Evolutionary conservation across 1,140 invertebrate genomes (phyloP), one percentile per base, ranked within the genome.

Genomic region (Trichonephila clavipes): DNA sequence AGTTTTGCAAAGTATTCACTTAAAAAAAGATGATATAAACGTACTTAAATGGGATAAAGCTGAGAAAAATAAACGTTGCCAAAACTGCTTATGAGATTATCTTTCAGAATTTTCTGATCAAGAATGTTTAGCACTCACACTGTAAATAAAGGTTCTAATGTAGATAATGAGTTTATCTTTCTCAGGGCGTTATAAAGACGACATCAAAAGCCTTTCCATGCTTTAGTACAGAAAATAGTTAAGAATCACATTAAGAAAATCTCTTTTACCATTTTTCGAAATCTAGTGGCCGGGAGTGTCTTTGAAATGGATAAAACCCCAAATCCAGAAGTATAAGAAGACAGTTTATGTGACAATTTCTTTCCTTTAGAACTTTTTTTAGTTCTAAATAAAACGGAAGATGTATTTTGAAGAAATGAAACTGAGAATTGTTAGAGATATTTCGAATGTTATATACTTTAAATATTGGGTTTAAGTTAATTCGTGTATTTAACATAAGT

Each of bases 241-340:
- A 77, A 64, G 72, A 34, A 77, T 77, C 72, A 14, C 72, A 77
- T 77, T 77, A 77, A 77, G 28, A 77, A 77, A 34, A 77, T 77
- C 72, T 77, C 72, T 40, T 40, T 28, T 19, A 28, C 28, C 72
- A 40, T 77, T 34, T 77, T 14, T 5, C 18, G 34, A 77, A 77
- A 77, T 77, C 72, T 77, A 16, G 12, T 77, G 34, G 2, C 28
- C 4, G 0, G 34, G 3, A 77, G 14, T 6, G 28, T 3, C 28
- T 40, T 28, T 16, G 34, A 34, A 28, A 77, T 18, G 72, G 34
- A 77, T 77, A 77, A 40, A 77, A 40, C 72, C 16, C 34, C 72
- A 77, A 77, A 77, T 77, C 72, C 72, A 12, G 5, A 18, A 40
- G 3, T 12, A 21, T 28, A 24, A 24, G 64, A 21, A 66, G 10